Base-by-base conservation (phyloP, 2,113 vertebrate species). In the Spea multiplicata region DNA sequence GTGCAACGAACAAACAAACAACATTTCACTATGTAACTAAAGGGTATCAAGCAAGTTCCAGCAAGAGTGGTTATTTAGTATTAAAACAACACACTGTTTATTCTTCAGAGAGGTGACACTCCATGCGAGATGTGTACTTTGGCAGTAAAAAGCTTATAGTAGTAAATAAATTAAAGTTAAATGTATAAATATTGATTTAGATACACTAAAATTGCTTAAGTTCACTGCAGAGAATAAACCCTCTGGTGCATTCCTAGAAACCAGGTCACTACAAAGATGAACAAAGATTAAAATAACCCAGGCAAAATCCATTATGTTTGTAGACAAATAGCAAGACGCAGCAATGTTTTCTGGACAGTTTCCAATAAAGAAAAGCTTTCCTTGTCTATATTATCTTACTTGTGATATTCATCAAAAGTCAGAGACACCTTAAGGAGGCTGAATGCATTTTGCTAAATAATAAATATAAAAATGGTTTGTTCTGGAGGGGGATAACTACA, bases 121-220 rank as follows among this genome's bases (percentile, higher is more conserved):
- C 68, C 3, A 53, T 49, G 48, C 53, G 68, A 72, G 59, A 47
- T 73, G 70, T 80, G 62, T 80, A 66, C 50, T 67, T 16, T 52
- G 2, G 77, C 77, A 73, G 16, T 79, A 66, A 73, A 73, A 67
- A 73, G 71, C 71, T 17, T 48, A 4, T 46, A 49, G 49, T 73
- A 73, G 70, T 80, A 80, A 80, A 80, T 73, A 80, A 80, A 73
- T 73, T 55, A 80, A 50, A 66, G 62, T 47, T 49, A 14, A 45
- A 59, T 59, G 50, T 67, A 80, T 73, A 67, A 80, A 80, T 80
- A 80, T 73, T 80, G 70, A 80, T 80, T 73, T 55, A 17, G 62
- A 79, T 66, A 68, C 62, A 55, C 6, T 68, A 65, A 77, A 30
- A 73, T 61, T 59, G 50, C 71, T 66, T 73, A 55, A 45, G 50